phyloP scores from a whole-genome alignment of 2,888 invertebrate genomes.

The Galerucella calmariensis region DNA sequence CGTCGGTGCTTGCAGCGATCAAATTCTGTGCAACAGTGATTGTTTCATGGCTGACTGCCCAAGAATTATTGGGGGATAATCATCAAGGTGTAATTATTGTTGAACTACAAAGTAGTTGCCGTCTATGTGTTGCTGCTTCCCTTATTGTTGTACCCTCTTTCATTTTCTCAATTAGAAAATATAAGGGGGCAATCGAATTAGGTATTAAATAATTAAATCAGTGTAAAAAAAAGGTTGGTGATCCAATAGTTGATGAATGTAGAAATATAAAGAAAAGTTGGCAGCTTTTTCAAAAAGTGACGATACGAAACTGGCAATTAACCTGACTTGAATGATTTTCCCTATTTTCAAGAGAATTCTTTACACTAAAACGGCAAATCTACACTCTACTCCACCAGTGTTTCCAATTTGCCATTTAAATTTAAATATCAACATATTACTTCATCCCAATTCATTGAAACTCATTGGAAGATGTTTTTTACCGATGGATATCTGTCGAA shows the following conservation, averaged over 20 bases:
- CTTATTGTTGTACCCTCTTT: slow-evolving; percentile 2
- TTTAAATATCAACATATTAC: no score
- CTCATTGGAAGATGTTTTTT: background rate
- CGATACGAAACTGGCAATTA: no score
- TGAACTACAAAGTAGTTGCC: slow-evolving; percentile 16
- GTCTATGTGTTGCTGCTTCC: slow-evolving; percentile 9
- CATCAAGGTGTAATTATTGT: slow-evolving; percentile 32
- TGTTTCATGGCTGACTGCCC: slow-evolving; percentile 36
- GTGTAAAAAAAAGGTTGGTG: no score
- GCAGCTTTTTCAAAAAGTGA: no score
- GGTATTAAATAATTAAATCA: background rate
- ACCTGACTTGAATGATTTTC: no score
- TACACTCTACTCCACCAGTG: no score
- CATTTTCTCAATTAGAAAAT: slow-evolving; percentile 15
- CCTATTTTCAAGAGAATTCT: no score
- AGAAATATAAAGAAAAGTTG: no score
- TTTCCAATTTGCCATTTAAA: no score
- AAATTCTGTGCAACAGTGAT: slow-evolving; percentile 21
- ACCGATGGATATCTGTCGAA: slow-evolving; percentile 19
- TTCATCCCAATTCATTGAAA: background rate
- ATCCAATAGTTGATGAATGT: no score
- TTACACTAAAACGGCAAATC: no score
- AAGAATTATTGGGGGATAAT: slow-evolving; percentile 39
- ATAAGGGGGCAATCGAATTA: background rate
- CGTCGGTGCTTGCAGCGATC: slow-evolving; percentile 22